phyloP scores from a whole-genome alignment of 1,140 invertebrate genomes.

The Drosophila seguyi region DNA sequence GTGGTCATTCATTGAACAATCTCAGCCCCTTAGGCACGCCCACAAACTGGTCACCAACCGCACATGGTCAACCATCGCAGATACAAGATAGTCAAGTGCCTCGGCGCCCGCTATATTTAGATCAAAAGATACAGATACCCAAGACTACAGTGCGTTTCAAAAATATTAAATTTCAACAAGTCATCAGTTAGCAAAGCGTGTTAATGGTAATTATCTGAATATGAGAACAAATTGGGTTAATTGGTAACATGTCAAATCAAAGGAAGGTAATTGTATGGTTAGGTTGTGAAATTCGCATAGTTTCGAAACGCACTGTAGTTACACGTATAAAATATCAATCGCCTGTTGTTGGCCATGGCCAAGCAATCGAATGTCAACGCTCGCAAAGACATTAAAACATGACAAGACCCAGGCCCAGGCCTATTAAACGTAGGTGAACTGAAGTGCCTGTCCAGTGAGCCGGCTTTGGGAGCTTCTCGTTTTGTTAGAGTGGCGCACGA shows the following conservation, averaged over 20 bases:
- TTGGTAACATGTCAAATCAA: background rate
- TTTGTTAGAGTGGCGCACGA: constrained; percentile 60
- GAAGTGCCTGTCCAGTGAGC: constrained; percentile 6
- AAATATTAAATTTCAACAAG: constrained; percentile 36
- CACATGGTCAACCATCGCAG: constrained; percentile 69
- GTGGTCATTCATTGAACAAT: constrained; percentile 49
- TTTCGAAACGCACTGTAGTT: constrained; percentile 22
- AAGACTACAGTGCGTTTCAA: constrained; percentile 44
- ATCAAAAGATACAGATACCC: constrained; percentile 52
- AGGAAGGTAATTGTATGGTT: background rate
- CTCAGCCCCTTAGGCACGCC: constrained; percentile 51
- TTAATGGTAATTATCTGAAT: constrained; percentile 31
- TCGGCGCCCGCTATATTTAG: constrained; percentile 67
- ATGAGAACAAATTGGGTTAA: constrained; percentile 24
- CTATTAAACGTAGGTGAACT: constrained; percentile 27
- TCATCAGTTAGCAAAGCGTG: constrained; percentile 17
- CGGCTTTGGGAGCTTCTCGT: constrained; percentile 31
- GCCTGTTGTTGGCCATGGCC: constrained; percentile 32
- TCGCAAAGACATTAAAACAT: constrained; percentile 28
- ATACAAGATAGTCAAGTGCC: constrained; percentile 47
- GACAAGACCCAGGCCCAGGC: constrained; percentile 14
- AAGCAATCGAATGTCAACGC: constrained; percentile 45
- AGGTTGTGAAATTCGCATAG: background rate
- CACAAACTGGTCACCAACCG: constrained; percentile 41
- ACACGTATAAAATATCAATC: constrained; percentile 28